Evolutionary conservation across 2,888 invertebrate species (phyloP).

Genomic region (Plebejus argus): DNA sequence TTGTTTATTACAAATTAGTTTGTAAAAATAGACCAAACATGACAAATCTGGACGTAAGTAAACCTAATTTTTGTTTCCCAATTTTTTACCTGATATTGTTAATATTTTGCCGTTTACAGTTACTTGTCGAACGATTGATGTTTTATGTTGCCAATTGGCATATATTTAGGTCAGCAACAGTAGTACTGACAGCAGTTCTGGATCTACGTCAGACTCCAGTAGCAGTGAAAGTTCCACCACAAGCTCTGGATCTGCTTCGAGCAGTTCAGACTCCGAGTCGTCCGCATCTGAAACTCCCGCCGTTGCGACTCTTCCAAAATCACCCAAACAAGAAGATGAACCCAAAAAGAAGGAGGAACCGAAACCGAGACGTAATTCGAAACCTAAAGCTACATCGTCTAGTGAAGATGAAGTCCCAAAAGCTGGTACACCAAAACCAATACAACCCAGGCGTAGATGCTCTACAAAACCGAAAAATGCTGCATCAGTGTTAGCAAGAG

Average conservation of each 20-base stretch:
- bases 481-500: constrained; percentile 82
- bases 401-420: constrained; percentile 82
- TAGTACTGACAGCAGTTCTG: constrained; percentile 83
- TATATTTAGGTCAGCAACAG: constrained; percentile 72
- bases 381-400: constrained; percentile 76
- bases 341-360: constrained; percentile 63
- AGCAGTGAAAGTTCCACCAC: constrained; percentile 86
- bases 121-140: not conserved
- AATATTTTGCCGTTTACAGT: no score
- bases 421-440: constrained; percentile 60
- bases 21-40: constrained; percentile 46
- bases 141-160: constrained; percentile 26
- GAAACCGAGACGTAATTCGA: constrained; percentile 61
- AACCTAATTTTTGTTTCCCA: not conserved
- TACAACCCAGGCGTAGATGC: constrained; percentile 72
- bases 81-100: not conserved
- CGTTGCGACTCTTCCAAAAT: constrained; percentile 56
- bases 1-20: not conserved
- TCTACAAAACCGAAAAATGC: constrained; percentile 83
- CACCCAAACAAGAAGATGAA: constrained; percentile 66
- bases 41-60: constrained; percentile 66
- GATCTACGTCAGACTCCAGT: constrained; percentile 85
- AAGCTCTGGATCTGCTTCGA: constrained; percentile 85
- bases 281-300: constrained; percentile 74
- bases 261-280: constrained; percentile 87